Conservation (phyloP, 2,113 vertebrate species). For the Laticauda laticaudata region DNA sequence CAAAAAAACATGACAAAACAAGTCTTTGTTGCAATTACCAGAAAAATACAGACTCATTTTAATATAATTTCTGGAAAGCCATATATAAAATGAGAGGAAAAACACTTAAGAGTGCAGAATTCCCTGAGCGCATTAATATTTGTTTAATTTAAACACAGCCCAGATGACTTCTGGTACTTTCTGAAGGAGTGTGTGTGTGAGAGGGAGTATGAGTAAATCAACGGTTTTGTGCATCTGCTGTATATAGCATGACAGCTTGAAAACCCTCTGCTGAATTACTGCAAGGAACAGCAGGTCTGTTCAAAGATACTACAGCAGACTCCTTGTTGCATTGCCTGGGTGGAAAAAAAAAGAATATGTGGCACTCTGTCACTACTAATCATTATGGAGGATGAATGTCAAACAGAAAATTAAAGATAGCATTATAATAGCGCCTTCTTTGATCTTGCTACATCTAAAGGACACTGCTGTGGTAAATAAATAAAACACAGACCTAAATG, state of each 20-base stretch:
- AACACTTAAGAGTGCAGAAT: neutral
- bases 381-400: neutral
- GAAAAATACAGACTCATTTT: neutral
- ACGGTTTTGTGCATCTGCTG: neutral
- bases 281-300: neutral
- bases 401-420: neutral
- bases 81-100: neutral
- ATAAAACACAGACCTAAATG: neutral
- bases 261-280: neutral
- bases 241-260: slow-evolving; percentile 1
- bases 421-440: neutral
- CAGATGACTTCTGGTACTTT: neutral
- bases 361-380: neutral
- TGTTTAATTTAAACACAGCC: neutral
- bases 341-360: neutral
- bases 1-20: neutral
- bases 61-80: neutral
- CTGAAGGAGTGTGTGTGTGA: neutral
- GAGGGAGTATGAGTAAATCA: neutral
- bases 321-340: neutral
- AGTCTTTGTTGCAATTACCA: neutral
- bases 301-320: neutral
- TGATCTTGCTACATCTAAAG: slow-evolving; percentile 13
- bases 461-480: neutral
- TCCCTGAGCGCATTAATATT: neutral